phyloP scores from a whole-genome alignment of 1,140 invertebrate genomes.

The Phthorimaea operculella region DNA sequence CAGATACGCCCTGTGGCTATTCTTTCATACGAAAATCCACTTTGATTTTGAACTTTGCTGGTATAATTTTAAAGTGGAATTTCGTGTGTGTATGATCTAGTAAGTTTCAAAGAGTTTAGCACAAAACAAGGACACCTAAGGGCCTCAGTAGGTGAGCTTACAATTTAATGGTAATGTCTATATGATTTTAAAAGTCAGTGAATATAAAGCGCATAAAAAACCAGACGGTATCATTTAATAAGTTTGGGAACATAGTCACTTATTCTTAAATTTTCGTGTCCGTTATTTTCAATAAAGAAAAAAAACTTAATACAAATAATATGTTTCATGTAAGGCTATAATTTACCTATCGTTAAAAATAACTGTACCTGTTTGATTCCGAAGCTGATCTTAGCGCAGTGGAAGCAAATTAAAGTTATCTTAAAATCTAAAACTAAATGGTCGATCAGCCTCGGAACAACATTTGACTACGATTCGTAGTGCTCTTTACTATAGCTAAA shows the following conservation, averaged over 20 bases:
- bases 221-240: not conserved
- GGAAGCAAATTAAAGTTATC: no score
- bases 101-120: slow-evolving; percentile 8
- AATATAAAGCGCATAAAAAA: slow-evolving; percentile 1
- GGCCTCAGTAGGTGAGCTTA: slow-evolving; percentile 51
- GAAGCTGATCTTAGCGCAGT: no score
- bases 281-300: not conserved
- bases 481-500: no score
- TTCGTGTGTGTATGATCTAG: slow-evolving; percentile 1
- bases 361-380: no score
- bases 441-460: no score
- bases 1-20: slow-evolving; percentile 64
- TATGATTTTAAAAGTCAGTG: slow-evolving; percentile 36
- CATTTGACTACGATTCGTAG: no score
- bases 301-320: not conserved
- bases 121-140: slow-evolving; percentile 46
- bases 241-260: not conserved
- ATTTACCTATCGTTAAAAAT: no score
- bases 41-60: slow-evolving; percentile 16
- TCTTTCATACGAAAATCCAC: slow-evolving; percentile 8
- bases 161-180: slow-evolving; percentile 41
- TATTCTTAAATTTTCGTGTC: not conserved
- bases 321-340: no score
- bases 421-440: no score
- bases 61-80: slow-evolving; percentile 16